Base-by-base conservation (phyloP, 1,140 invertebrate genomes). In the Bombus superbus region DNA sequence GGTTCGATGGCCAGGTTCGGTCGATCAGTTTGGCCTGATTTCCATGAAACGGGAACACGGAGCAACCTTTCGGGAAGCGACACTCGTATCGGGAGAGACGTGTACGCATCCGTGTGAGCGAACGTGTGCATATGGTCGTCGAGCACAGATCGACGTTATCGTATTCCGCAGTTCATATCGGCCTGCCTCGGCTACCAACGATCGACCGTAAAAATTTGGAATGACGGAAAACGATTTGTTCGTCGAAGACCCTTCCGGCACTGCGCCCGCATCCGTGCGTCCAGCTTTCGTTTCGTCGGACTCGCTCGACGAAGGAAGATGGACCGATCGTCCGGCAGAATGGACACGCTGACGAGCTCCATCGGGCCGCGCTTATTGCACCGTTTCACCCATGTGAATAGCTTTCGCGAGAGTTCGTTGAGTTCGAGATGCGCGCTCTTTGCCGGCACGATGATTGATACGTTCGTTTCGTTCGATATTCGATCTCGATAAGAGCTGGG, bases 21-120 rank as follows among this genome's bases (percentile, higher is more conserved):
- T 53, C 47, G 76, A 75, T 71, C 83, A 73, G 82, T 66, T 82
- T 73, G 87, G 82, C 86, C 87, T 53, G 73, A 89, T 89, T 86
- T 57, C 59, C 44, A 62, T 44, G 72, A 35, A 73, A 88, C 72
- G 76, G 59, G 35, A 62, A 32, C 66, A n/a, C 57, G 64, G 72
- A 42, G 53, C 69, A 85, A 66, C 47, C 40, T 66, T 72, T 87
- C 76, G 57, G 47, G 73, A 68, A 59, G 35, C 38, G 42, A 38
- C 78, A 47, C 47, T 81, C 62, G 38, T 82, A 64, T 53, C 64
- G 18, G 18, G 0, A 18, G 18, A 53, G 18, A 53, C 47, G 47
- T 18, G 47, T 53, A 80, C 78, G 78, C 66, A 66, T 78, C 59
- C 13, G 47, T 53, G 47, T 53, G 47, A 53, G 47, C 18, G 47